Conservation (phyloP, 2,797 vertebrate species). For the Monodelphis domestica region DNA sequence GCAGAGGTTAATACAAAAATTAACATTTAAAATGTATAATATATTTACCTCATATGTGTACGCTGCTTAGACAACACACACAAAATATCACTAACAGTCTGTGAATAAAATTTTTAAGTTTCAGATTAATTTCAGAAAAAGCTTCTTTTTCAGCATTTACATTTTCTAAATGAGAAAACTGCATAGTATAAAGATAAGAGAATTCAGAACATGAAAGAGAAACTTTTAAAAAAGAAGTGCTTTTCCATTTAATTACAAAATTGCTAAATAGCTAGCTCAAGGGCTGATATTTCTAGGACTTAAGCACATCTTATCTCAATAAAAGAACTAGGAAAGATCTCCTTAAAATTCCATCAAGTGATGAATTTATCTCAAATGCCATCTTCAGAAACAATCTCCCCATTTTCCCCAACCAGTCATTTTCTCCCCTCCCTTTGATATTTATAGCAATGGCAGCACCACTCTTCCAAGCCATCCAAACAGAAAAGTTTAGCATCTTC, state of each 20-base stretch:
- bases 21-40: neutral
- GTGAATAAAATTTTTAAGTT: constrained; percentile 72
- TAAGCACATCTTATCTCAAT: neutral
- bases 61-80: constrained; percentile 72
- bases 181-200: neutral
- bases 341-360: neutral
- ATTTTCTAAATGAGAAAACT: constrained; percentile 61
- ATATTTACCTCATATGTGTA: constrained; percentile 79
- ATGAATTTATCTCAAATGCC: neutral
- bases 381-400: neutral
- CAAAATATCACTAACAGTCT: constrained; percentile 80
- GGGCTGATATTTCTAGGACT: too few species aligned
- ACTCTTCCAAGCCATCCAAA: neutral
- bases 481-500: neutral
- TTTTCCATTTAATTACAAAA: neutral
- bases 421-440: neutral
- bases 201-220: neutral
- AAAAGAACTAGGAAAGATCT: neutral
- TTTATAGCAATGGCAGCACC: neutral
- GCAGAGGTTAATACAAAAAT: neutral
- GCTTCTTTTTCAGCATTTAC: constrained; percentile 34
- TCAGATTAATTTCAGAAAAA: constrained; percentile 49
- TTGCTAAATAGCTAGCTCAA: neutral
- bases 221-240: neutral
- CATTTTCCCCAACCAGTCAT: neutral